Evolutionary conservation across 2,797 vertebrate species (phyloP).

Genomic region (Oreortyx pictus): DNA sequence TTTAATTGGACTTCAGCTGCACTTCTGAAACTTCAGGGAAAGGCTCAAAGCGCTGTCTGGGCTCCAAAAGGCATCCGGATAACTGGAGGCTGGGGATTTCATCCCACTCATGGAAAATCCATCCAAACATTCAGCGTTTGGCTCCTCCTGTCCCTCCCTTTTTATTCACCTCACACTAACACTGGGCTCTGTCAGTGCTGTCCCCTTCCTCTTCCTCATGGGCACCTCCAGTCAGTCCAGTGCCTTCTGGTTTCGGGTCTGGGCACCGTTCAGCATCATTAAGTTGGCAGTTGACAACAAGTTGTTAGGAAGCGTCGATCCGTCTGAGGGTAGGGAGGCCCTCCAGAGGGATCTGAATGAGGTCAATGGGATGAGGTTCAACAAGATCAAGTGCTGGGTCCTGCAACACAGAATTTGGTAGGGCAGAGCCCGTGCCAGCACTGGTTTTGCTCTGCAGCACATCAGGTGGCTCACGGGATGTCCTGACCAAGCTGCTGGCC

Average conservation of each 20-base stretch:
- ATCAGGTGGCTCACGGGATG: slow-evolving; percentile 16
- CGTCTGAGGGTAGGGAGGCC: too few species aligned
- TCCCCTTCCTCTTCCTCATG: not conserved
- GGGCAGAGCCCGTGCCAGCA: not conserved
- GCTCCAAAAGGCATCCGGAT: not conserved
- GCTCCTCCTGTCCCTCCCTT: not conserved
- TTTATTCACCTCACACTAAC: not conserved
- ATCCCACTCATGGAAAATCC: not conserved
- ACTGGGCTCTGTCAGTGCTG: not conserved
- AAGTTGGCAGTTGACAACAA: too few species aligned
- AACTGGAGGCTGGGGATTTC: slow-evolving; percentile 14
- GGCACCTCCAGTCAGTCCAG: accelerated
- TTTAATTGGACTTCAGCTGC: not conserved
- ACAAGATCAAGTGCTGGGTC: too few species aligned
- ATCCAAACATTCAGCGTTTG: not conserved
- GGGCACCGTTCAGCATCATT: not conserved
- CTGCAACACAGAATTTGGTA: not conserved
- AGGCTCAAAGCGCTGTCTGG: not conserved
- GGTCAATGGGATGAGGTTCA: too few species aligned
- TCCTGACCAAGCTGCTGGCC: slow-evolving; percentile 6
- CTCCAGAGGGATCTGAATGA: too few species aligned
- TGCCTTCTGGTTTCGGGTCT: accelerated
- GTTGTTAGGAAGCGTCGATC: too few species aligned
- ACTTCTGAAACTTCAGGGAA: not conserved
- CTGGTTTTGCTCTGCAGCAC: not conserved